A percentile compares a stretch with the other conserved stretches of the same genome.
phyloP scores from a whole-genome alignment of 2,888 invertebrate species.

The Listrodromus nycthemerus region DNA sequence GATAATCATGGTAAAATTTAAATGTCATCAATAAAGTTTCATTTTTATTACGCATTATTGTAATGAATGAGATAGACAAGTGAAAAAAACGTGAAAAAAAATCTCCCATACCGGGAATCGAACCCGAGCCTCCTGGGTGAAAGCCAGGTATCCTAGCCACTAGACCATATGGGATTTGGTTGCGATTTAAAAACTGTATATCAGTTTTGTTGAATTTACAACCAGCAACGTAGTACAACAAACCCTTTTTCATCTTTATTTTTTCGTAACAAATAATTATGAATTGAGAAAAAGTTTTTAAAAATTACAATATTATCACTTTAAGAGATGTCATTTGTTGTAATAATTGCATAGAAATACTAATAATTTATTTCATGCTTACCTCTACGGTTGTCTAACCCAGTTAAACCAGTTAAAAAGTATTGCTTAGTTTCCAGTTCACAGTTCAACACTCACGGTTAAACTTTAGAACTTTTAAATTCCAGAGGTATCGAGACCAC shows the following conservation, averaged over 20 bases:
- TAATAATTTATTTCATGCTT: too few relatives aligned
- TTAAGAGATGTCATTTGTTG: too few relatives aligned
- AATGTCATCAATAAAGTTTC: neutral
- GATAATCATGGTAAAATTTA: conserved; percentile 51
- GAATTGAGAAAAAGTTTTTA: neutral
- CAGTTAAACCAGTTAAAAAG: too few relatives aligned
- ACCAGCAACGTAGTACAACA: neutral
- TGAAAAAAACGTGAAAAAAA: conserved; percentile 73
- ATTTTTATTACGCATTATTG: neutral
- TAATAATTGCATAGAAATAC: too few relatives aligned
- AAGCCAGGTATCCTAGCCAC: conserved; percentile 88
- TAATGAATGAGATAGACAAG: neutral
- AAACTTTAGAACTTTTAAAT: too few relatives aligned
- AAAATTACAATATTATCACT: too few relatives aligned
- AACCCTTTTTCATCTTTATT: neutral
- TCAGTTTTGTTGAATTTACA: neutral
- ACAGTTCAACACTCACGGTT: too few relatives aligned
- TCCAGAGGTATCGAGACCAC: too few relatives aligned
- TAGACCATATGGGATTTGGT: conserved; percentile 85
- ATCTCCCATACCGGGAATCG: conserved; percentile 87
- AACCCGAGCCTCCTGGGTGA: conserved; percentile 88
- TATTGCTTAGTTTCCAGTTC: too few relatives aligned
- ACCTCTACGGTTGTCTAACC: too few relatives aligned
- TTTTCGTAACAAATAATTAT: neutral
- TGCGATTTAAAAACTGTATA: neutral